These are phyloP conservation scores for Uromys caudimaculatus DNA, from an alignment of 2,797 vertebrate species.

Conservation along the genomic window DNA sequence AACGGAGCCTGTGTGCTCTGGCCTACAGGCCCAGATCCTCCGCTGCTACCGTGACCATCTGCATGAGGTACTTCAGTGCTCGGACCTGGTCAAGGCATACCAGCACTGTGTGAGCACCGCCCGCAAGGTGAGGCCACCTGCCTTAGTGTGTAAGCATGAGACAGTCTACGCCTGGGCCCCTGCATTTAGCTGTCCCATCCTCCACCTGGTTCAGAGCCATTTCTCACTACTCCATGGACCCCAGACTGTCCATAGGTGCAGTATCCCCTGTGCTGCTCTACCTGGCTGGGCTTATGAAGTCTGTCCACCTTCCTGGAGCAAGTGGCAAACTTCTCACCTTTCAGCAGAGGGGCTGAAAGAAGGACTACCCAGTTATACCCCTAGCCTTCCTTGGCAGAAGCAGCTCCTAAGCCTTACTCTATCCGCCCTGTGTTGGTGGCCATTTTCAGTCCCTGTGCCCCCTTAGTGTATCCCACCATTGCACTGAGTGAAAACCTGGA, in stretches of 20 bases:
- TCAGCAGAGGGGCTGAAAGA: not conserved
- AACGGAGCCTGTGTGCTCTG: conserved; percentile 90
- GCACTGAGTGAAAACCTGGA: conserved; percentile 69
- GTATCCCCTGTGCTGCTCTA: not conserved
- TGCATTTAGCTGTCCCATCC: not conserved
- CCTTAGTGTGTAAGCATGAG: not conserved
- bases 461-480: conserved; percentile 72
- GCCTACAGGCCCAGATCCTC: conserved; percentile 93
- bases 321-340: too few relatives aligned
- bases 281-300: not conserved
- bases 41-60: conserved; percentile 93
- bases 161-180: not conserved
- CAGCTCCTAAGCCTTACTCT: not conserved
- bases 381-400: not conserved
- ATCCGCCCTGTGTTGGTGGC: conserved; percentile 53
- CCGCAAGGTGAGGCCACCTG: conserved; percentile 91
- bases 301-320: not conserved
- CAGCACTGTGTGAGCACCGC: conserved; percentile 93
- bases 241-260: not conserved
- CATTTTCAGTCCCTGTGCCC: not conserved
- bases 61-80: conserved; percentile 92
- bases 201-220: not conserved
- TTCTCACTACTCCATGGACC: not conserved
- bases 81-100: conserved; percentile 94
- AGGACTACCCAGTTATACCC: conserved; percentile 18